Percentiles rank a stretch among this genome's conserved stretches.
Evolutionary conservation across 1,140 invertebrate genomes (phyloP).

Genomic region (Drosophila leontia): DNA sequence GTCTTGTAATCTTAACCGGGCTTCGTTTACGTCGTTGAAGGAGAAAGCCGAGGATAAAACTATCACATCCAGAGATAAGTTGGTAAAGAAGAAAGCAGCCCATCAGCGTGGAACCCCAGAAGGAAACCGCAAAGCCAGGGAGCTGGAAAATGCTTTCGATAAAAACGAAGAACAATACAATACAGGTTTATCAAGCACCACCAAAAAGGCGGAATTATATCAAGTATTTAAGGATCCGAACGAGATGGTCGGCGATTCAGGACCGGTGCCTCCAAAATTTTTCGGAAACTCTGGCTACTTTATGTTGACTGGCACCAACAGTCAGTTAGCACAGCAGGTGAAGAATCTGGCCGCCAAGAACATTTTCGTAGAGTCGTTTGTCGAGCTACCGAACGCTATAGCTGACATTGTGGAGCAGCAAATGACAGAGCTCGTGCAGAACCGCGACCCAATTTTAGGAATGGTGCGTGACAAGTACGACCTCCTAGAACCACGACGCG

Average conservation of each 20-base stretch:
- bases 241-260: background rate
- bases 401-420: constrained; percentile 44
- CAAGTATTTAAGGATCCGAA: background rate
- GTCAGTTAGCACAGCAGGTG: constrained; percentile 31
- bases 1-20: background rate
- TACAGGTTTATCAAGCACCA: too few relatives aligned
- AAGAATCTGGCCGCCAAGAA: constrained; percentile 18
- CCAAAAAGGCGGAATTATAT: background rate
- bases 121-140: too few relatives aligned
- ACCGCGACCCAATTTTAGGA: constrained; percentile 28
- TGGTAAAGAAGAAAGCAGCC: background rate
- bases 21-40: background rate
- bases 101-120: background rate
- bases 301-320: constrained; percentile 43
- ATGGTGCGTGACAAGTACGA: constrained; percentile 40
- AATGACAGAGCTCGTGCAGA: constrained; percentile 14
- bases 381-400: constrained; percentile 5
- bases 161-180: too few relatives aligned
- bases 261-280: constrained; percentile 9
- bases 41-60: background rate
- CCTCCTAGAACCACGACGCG: background rate
- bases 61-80: too few relatives aligned
- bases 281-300: constrained; percentile 51
- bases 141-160: background rate
- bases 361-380: constrained; percentile 2